Evolutionary conservation across 2,797 vertebrate genomes (phyloP).

Genomic region (Chrysocyon brachyurus): DNA sequence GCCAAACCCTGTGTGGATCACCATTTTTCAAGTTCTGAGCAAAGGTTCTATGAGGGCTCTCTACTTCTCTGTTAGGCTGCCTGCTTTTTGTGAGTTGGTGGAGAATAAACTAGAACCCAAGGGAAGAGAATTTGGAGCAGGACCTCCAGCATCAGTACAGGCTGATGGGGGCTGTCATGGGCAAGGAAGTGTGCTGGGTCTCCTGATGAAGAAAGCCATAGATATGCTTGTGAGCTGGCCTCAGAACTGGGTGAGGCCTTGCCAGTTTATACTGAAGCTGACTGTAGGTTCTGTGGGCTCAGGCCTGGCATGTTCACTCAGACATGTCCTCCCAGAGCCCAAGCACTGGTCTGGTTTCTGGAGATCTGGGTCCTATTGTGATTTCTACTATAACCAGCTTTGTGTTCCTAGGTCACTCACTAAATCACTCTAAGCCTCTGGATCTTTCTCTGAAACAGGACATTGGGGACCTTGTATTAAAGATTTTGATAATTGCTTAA

Average conservation of each 20-base stretch:
- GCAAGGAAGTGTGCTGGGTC: neutral
- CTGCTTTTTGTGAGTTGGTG: neutral
- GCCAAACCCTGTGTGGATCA: neutral
- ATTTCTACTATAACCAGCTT: neutral
- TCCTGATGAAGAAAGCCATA: neutral
- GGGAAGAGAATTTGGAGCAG: neutral
- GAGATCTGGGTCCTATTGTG: neutral
- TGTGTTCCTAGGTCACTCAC: neutral
- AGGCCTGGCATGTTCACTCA: neutral
- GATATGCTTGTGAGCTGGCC: neutral
- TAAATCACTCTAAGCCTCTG: neutral
- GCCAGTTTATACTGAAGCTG: neutral
- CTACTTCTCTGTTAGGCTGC: neutral
- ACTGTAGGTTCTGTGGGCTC: neutral
- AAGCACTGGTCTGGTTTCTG: neutral
- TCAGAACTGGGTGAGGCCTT: neutral
- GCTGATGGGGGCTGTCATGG: no score
- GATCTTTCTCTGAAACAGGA: neutral
- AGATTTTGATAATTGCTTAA: neutral
- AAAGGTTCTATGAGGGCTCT: neutral
- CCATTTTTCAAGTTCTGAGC: neutral
- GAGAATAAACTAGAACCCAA: neutral
- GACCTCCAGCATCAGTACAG: neutral
- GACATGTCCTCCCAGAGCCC: neutral
- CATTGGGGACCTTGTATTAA: neutral